A percentile compares a stretch with the other conserved stretches of the same genome.
Evolutionary conservation across 2,797 vertebrate species (phyloP).

Genomic region (Accipiter badius): DNA sequence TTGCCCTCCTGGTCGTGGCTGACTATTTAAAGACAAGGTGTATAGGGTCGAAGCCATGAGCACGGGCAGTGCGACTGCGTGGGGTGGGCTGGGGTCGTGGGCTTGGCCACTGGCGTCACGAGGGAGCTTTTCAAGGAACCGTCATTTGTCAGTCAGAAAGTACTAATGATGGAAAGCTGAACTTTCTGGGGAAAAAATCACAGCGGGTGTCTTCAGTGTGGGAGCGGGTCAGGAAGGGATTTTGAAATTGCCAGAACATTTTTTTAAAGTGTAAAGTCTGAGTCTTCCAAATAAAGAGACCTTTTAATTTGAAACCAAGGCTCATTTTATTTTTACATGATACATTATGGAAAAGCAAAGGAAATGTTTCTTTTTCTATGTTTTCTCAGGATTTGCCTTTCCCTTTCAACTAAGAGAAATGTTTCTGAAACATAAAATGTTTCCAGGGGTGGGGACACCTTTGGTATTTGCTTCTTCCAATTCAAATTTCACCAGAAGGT

Average conservation of each 20-base stretch:
- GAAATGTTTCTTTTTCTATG: not conserved
- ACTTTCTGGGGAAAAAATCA: not conserved
- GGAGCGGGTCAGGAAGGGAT: not conserved
- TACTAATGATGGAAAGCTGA: not conserved
- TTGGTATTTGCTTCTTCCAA: not conserved
- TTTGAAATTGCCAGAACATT: not conserved
- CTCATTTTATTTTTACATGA: not conserved
- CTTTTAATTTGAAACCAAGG: not conserved
- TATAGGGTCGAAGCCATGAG: not conserved
- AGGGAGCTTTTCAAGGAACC: not conserved
- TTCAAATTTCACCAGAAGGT: not conserved
- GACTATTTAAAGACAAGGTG: not conserved
- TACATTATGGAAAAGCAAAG: not conserved
- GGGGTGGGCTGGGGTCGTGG: not conserved
- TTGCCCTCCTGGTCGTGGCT: no score
- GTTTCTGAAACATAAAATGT: not conserved
- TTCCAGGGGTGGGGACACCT: not conserved
- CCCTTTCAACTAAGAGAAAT: not conserved
- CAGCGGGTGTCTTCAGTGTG: not conserved
- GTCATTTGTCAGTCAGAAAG: not conserved
- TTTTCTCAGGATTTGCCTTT: not conserved
- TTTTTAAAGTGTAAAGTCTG: not conserved
- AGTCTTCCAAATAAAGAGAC: not conserved
- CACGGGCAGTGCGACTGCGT: accelerated
- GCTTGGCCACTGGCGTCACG: accelerated